Evolutionary conservation across 2,113 vertebrate species (phyloP), one percentile per base, ranked within the genome.

Genomic region (Macquaria australasica): DNA sequence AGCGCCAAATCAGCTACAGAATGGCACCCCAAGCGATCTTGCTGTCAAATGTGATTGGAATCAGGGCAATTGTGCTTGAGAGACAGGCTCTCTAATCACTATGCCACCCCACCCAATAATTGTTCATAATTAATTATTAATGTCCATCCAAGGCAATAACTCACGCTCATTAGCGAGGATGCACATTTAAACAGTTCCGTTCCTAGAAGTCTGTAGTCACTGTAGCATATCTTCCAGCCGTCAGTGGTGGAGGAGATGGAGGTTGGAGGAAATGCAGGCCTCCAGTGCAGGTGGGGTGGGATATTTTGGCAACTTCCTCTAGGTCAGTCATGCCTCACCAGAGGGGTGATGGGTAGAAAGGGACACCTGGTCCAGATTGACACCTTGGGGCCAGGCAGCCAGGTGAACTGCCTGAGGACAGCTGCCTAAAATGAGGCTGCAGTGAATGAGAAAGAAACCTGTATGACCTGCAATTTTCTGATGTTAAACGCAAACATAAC

Each of bases 401-500:
- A 93, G 91, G 89, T 93, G 90, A 90, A 83, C 11, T 5, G 86
- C 92, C 82, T 70, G 60, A 90, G 80, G 89, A 71, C 39, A 85
- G 37, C n/a, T 67, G 64, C 39, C 82, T n/a, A 43, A 85, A 77
- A 73, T 73, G 43, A 73, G 56, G 70, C 59, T 31, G 28, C 51
- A 31, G 62, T 43, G 41, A 31, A 76, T 59, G 4, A 50, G 31
- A 60, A 39, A 60, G 43, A 53, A 1, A 25, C 28, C 28, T 31
- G 28, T 2, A 31, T 31, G 28, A 31, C 28, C 28, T 31, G 28
- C 28, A 31, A 31, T 31, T 31, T 31, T 31, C 28, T 31, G 28
- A 31, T 31, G 28, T 31, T 31, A 31, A 31, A 31, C 28, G n/a
- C n/a, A n/a, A n/a, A n/a, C n/a, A n/a, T n/a, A n/a, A n/a, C n/a